Conservation (phyloP, 2,113 vertebrate genomes). For the Burhinus oedicnemus region DNA sequence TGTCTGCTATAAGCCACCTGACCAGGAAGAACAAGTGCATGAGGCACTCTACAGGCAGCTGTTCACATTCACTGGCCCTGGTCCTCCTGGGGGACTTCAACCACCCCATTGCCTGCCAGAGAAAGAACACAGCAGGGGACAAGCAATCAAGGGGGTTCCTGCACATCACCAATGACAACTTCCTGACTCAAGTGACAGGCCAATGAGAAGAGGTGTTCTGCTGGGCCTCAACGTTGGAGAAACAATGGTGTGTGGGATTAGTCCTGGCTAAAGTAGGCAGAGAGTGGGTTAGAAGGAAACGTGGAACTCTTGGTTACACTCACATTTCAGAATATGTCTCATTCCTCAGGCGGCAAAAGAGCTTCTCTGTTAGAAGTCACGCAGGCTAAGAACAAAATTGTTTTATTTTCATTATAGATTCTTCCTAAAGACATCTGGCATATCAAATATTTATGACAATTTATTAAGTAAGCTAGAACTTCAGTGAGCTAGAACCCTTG, state of each 20-base stretch:
- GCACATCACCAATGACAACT: neutral
- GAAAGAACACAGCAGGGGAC: neutral
- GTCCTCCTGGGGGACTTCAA: neutral
- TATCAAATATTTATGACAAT: neutral
- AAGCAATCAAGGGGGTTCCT: neutral
- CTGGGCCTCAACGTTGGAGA: rapidly evolving
- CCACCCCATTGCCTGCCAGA: neutral
- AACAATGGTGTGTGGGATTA: neutral
- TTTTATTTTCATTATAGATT: neutral
- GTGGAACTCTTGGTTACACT: neutral
- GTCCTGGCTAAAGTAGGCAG: neutral
- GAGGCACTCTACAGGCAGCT: neutral
- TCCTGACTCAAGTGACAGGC: neutral
- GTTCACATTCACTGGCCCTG: neutral
- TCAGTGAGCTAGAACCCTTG: neutral
- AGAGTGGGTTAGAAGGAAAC: neutral
- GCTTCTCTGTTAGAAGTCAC: neutral
- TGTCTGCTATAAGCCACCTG: neutral
- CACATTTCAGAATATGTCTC: neutral
- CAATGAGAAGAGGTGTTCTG: neutral
- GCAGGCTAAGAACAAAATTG: neutral
- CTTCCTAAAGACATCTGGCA: neutral
- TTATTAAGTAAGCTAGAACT: neutral
- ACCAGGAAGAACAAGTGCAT: neutral
- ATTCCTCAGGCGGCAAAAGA: neutral